phyloP scores from a whole-genome alignment of 1,140 invertebrate species.

The Hyles euphorbiae region DNA sequence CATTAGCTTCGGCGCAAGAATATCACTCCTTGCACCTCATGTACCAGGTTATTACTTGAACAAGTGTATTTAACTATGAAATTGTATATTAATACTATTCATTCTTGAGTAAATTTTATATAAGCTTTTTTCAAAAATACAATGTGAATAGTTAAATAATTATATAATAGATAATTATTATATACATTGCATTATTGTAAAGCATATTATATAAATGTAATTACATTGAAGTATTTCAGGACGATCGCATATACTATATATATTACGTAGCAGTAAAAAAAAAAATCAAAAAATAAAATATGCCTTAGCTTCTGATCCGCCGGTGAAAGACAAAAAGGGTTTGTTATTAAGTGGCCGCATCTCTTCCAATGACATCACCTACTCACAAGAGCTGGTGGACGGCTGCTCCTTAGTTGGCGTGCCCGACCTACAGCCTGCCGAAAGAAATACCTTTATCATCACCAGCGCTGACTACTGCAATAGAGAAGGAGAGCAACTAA shows the following conservation, averaged over 20 bases:
- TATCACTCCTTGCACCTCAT: constrained; percentile 51
- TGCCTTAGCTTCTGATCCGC: constrained; percentile 45
- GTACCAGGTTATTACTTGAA: constrained; percentile 38
- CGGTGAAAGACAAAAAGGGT: constrained; percentile 46
- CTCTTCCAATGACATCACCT: constrained; percentile 52
- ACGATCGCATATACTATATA: too few species aligned
- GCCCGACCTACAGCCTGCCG: constrained; percentile 31
- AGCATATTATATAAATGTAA: too few species aligned
- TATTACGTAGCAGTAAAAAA: too few species aligned
- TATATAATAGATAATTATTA: too few species aligned
- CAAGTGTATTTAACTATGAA: not conserved
- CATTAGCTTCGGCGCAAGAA: constrained; percentile 54
- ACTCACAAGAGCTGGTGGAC: constrained; percentile 57
- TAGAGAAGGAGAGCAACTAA: constrained; percentile 47
- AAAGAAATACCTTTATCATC: constrained; percentile 52
- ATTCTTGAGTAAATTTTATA: too few species aligned
- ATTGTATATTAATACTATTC: too few species aligned
- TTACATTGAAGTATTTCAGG: too few species aligned
- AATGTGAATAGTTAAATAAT: too few species aligned
- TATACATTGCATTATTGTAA: too few species aligned
- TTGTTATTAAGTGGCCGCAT: constrained; percentile 57
- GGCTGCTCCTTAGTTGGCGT: constrained; percentile 50
- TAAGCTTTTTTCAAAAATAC: too few species aligned
- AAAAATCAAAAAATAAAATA: not conserved
- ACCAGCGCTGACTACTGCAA: constrained; percentile 64